A percentile compares a stretch with the other conserved stretches of the same genome.
Evolutionary conservation across 2,888 invertebrate genomes (phyloP).

Genomic region (Alviniconcha strummeri): DNA sequence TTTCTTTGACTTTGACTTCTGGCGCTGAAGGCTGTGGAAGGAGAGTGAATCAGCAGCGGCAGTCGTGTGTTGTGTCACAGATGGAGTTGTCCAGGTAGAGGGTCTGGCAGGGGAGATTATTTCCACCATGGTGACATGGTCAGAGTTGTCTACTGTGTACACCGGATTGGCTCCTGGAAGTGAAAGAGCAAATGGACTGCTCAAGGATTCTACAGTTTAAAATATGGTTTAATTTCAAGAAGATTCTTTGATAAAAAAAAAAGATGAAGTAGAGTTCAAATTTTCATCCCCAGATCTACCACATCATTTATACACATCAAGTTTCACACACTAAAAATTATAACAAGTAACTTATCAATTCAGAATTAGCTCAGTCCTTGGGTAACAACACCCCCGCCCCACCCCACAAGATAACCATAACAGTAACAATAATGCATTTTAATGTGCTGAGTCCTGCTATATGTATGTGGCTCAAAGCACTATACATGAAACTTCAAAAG

Average conservation of each 20-base stretch:
- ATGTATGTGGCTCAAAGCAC: too few species aligned
- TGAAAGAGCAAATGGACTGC: neutral
- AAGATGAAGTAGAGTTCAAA: neutral
- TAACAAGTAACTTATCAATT: neutral
- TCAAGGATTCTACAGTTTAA: neutral
- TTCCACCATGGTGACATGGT: slow-evolving; percentile 17
- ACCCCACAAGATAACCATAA: too few species aligned
- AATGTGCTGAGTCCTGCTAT: too few species aligned
- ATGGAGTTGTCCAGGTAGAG: neutral
- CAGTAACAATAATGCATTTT: too few species aligned
- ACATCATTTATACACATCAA: neutral
- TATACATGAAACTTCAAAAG: too few species aligned
- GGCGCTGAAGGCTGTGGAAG: neutral
- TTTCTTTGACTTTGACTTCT: neutral
- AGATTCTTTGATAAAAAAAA: neutral
- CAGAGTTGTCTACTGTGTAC: neutral
- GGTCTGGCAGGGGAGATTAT: neutral
- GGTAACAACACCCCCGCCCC: too few species aligned
- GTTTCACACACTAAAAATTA: neutral
- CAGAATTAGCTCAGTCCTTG: too few species aligned
- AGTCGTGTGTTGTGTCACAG: neutral
- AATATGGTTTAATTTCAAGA: neutral
- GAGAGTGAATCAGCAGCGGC: neutral
- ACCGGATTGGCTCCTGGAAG: slow-evolving; percentile 9
- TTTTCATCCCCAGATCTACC: neutral